Base-by-base conservation (phyloP, 30 jellyfish, hydroid and myxozoan species). In the Calvadosia cruxmelitensis region DNA sequence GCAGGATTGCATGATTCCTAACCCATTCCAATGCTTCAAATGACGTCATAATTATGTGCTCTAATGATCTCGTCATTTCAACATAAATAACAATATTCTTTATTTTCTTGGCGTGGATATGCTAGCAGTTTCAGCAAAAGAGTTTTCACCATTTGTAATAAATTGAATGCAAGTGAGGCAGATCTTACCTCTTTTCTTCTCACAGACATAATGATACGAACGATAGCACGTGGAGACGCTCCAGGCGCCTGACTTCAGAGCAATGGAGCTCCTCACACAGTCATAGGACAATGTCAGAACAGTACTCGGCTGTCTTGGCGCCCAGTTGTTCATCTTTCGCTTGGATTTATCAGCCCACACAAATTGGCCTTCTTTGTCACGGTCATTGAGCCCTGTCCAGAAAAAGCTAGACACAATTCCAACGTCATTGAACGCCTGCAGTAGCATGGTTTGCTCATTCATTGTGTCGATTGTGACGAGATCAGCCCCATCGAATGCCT, bases 311-410 rank as follows among this genome's bases (percentile, higher is more conserved):
- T 77, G 81, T 33, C 64, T 52, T 23, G 34, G 0, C 15, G 71
- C 86, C 93, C 93, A 89, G 50, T 89, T 70, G 33, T 53, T 5
- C 52, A 30, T 81, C 34, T 66, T 80, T n/a, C 29, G 13, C 1
- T 24, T 27, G 31, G 86, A 34, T 24, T 61, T 28, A 68, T 89
- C 98, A 3, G 93, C 20, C 95, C 95, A 89, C 49, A 26, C 80
- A 42, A 81, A 89, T 23, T 26, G 33, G 30, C 74, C 94, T 49
- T 74, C 87, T 31, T 31, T 67, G 1, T 65, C 63, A 3, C 25
- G 29, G 52, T 78, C 93, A 61, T 77, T 81, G 3, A 89, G 69
- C n/a, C 98, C 98, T 67, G 34, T 72, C 98, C 98, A 89, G 75
- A 76, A 77, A 52, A 33, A 66, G 3, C 70, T 50, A 23, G 64